Conservation (phyloP, 2,888 invertebrate species). For the Synergus japonicus region DNA sequence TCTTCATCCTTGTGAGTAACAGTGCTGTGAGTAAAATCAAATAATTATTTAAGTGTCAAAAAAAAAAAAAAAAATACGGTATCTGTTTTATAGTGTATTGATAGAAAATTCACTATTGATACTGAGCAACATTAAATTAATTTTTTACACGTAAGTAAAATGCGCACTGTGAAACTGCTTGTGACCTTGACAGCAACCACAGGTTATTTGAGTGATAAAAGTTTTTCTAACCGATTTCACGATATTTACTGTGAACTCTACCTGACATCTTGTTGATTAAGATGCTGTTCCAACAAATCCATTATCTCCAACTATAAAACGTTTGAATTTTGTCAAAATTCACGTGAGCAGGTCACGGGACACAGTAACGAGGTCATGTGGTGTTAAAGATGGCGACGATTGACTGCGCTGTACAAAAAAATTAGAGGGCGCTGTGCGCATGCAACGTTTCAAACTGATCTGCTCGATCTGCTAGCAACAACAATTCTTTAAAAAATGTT, state of each 20-base stretch:
- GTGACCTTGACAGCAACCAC: slow-evolving; percentile 73
- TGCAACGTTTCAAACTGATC: too few relatives aligned
- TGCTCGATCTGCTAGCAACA: too few relatives aligned
- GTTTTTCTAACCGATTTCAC: background rate
- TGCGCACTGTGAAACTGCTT: slow-evolving; percentile 67
- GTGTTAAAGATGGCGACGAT: slow-evolving; percentile 72
- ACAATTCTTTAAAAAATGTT: background rate
- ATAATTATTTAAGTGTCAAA: background rate
- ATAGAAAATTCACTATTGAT: background rate
- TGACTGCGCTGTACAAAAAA: slow-evolving; percentile 33
- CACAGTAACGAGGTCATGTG: slow-evolving; percentile 78
- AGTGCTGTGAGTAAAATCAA: slow-evolving; percentile 54
- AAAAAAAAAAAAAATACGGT: slow-evolving; percentile 2
- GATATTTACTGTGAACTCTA: slow-evolving; percentile 59
- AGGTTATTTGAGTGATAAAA: slow-evolving; percentile 48
- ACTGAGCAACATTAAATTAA: slow-evolving; percentile 36
- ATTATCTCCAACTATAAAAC: slow-evolving; percentile 69
- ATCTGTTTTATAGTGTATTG: background rate
- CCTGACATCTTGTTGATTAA: slow-evolving; percentile 75
- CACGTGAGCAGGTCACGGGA: slow-evolving; percentile 78
- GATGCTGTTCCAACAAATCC: slow-evolving; percentile 76
- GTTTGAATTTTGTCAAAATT: slow-evolving; percentile 77
- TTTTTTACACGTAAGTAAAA: slow-evolving; percentile 56
- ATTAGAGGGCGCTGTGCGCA: background rate
- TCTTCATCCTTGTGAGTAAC: slow-evolving; percentile 69